Conservation (phyloP, 1,140 invertebrate species). For the Nasonia vitripennis region DNA sequence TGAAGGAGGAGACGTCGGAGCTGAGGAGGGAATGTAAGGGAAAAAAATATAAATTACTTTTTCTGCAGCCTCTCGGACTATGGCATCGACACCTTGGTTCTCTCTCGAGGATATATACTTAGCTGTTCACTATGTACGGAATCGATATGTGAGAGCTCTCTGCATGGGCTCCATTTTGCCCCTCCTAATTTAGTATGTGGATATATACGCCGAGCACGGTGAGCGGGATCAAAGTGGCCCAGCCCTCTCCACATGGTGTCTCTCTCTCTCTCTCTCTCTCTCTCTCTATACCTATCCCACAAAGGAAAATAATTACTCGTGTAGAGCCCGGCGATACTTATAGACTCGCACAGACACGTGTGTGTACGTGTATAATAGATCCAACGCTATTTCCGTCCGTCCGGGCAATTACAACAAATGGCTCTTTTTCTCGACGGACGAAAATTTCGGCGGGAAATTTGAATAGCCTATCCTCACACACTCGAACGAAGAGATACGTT, state of each 20-base stretch:
- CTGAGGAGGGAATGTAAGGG: background rate
- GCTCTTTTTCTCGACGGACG: no score
- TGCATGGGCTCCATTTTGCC: constrained; percentile 56
- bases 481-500: no score
- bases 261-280: constrained; percentile 57
- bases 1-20: background rate
- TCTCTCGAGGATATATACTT: background rate
- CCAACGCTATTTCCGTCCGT: no score
- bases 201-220: background rate
- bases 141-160: background rate
- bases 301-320: constrained; percentile 70
- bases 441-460: background rate
- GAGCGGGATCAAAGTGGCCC: constrained; percentile 53
- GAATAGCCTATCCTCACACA: background rate
- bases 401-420: no score
- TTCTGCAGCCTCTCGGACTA: background rate
- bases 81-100: background rate
- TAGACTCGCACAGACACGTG: no score
- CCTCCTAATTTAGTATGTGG: constrained; percentile 57
- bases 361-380: no score
- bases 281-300: constrained; percentile 55
- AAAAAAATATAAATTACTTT: constrained; percentile 2
- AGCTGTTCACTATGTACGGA: background rate
- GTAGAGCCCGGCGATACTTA: constrained; percentile 46
- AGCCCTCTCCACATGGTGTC: constrained; percentile 63